phyloP scores from a whole-genome alignment of 2,113 vertebrate species.

The Amphilophus citrinellus region DNA sequence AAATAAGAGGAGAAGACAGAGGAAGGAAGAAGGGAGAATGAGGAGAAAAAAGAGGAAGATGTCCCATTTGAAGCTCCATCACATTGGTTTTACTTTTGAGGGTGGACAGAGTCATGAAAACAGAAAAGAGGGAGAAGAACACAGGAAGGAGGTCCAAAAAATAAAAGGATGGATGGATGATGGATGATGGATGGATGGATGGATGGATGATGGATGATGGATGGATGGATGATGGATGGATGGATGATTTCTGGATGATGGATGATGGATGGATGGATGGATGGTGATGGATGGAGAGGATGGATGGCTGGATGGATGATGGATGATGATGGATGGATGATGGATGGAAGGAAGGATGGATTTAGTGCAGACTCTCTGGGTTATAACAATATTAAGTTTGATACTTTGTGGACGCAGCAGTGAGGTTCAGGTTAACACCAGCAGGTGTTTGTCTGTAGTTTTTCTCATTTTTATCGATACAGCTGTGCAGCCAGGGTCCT shows the following conservation, averaged over 20 bases:
- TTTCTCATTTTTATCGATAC: not conserved
- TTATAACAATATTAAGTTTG: not conserved
- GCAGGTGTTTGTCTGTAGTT: not conserved
- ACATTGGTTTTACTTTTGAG: conserved; percentile 14
- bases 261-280: no score
- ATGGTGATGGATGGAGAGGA: no score
- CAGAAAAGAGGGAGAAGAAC: conserved; percentile 40
- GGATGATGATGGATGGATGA: no score
- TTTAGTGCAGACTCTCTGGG: not conserved
- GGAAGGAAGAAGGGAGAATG: not conserved
- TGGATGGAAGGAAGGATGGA: not conserved
- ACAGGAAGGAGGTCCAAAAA: not conserved
- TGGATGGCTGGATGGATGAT: no score
- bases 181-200: not conserved
- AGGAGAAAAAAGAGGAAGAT: not conserved
- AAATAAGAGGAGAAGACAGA: not conserved
- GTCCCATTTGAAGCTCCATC: conserved; percentile 26
- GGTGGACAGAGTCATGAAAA: conserved; percentile 27
- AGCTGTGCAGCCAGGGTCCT: accelerated
- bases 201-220: no score
- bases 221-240: no score
- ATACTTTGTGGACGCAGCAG: accelerated
- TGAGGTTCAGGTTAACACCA: not conserved
- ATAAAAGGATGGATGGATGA: not conserved
- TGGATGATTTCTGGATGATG: no score